Evolutionary conservation across 2,888 invertebrate species (phyloP), one percentile per base, ranked within the genome.

Genomic region (Eupithecia pulchellata): DNA sequence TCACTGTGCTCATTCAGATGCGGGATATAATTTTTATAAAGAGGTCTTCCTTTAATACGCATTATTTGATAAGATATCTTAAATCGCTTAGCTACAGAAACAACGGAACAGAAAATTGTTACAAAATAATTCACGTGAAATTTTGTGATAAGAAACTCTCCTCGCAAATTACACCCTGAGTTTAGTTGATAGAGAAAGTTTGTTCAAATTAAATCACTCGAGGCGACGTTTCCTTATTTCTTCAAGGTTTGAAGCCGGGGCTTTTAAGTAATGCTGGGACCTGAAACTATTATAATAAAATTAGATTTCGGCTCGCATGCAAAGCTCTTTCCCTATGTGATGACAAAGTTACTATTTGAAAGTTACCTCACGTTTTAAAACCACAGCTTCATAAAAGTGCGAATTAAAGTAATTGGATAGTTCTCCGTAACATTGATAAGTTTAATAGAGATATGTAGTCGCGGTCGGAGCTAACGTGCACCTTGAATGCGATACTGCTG

Each of bases 61-160:
- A 57, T 14, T 29, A 57, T 57, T 57, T 29, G 52, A 52, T 42
- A 42, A 42, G n/a, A n/a, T 52, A 25, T 52, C 47, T 58, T n/a
- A 60, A 32, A 32, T 60, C n/a, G n/a, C 11, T 60, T 4, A 27
- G 58, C 30, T 69, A 68, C 82, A 81, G 84, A 82, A 84, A 20
- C 88, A 89, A 20, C 87, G 89, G 87, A 87, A 91, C 90, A 86
- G 86, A 86, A 85, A 86, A 89, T 89, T 89, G 86, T 86, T 85
- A 88, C 91, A 89, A 91, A 93, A 91, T 89, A 91, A 88, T 90
- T 91, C 89, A 92, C 91, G 92, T 92, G 92, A 89, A 93, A 91
- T 92, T 89, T 87, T 82, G 87, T 91, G 93, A 93, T 93, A 93
- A 93, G 91, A 87, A 93, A 93, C 88, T 89, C 86, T 85, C 89